Evolutionary conservation across 1,140 invertebrate genomes (phyloP), one percentile per base, ranked within the genome.

Genomic region (Steinernema khuongi): DNA sequence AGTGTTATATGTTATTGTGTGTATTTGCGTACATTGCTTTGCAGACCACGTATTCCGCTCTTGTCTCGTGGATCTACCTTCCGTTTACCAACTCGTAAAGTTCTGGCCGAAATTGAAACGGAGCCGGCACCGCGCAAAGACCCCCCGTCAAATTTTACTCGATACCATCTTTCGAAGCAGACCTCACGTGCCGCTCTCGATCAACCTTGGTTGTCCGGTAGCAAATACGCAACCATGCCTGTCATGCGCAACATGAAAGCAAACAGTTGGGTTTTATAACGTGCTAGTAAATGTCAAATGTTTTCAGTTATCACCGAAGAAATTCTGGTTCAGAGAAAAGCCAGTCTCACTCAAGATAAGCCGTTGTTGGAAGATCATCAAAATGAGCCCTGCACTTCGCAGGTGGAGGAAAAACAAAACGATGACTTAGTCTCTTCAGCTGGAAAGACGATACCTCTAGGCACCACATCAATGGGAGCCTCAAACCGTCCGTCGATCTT

Each of bases 31-130:
- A 0, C 11, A 18, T 70, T 1, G 0, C 26, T 76, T 29, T 76
- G 26, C 31, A 77, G 75, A 36, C 77, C 77, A 18, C 71, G 77
- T 18, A 78, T 78, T 29, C 77, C 77, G 29, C 67, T 78, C 66
- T 31, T 78, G 14, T 73, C 77, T 67, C 77, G 77, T 19, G 77
- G 77, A 30, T 78, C 77, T 18, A 78, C 77, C 1, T 78, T 78
- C 72, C 76, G 77, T n/a, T 77, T 77, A 33, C 76, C 73, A 7
- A 43, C 75, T 7, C 69, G 69, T 32, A 36, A 72, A 4, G 77
- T 78, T 31, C 67, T 75, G 17, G 26, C 43, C 14, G 76, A 77
- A 33, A 78, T 78, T 31, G 75, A 78, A 71, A 43, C 67, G 14
- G 75, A 73, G 17, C 71, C 72, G 26, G 7, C 19, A 43, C 60